A percentile compares a stretch with the other conserved stretches of the same genome.
These are phyloP conservation scores for Sterrhoptilus dennistouni DNA, from an alignment of 2,113 vertebrate species.

Conservation along the genomic window DNA sequence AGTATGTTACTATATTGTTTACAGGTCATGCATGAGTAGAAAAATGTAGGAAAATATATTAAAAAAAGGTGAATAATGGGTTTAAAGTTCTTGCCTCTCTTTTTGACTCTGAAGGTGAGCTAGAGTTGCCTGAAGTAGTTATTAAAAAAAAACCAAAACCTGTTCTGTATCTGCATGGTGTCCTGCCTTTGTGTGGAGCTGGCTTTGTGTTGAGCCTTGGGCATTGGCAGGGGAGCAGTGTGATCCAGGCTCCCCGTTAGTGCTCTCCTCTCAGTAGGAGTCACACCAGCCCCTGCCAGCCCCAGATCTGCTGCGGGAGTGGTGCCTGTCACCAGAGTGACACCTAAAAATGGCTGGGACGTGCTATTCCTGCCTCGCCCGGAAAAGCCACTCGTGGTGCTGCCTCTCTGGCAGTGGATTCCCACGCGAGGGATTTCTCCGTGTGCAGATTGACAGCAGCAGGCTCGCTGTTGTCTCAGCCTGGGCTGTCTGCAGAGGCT, in stretches of 20 bases:
- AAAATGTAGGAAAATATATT: neutral
- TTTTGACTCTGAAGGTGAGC: neutral
- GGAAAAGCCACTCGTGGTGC: neutral
- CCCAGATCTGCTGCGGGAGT: rapidly evolving
- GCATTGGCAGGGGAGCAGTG: neutral
- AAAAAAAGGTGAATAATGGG: neutral
- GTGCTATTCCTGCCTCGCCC: neutral
- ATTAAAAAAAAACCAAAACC: rapidly evolving
- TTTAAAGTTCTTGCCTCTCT: neutral
- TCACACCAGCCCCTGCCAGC: neutral
- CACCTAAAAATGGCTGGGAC: neutral
- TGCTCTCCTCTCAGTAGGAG: rapidly evolving
- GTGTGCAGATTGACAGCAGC: rapidly evolving
- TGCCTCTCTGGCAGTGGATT: neutral
- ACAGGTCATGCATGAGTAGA: neutral
- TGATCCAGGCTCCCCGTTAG: neutral
- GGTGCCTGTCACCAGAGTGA: neutral
- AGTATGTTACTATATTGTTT: neutral
- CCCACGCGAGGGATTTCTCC: rapidly evolving
- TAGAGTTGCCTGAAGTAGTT: neutral
- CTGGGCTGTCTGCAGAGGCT: neutral
- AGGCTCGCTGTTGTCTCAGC: rapidly evolving
- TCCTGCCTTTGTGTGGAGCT: neutral
- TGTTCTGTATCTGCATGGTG: neutral
- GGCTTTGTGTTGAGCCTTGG: neutral